Evolutionary conservation across 2,888 invertebrate genomes (phyloP), one percentile per base, ranked within the genome.

Genomic region (Ypsolopha scabrella): DNA sequence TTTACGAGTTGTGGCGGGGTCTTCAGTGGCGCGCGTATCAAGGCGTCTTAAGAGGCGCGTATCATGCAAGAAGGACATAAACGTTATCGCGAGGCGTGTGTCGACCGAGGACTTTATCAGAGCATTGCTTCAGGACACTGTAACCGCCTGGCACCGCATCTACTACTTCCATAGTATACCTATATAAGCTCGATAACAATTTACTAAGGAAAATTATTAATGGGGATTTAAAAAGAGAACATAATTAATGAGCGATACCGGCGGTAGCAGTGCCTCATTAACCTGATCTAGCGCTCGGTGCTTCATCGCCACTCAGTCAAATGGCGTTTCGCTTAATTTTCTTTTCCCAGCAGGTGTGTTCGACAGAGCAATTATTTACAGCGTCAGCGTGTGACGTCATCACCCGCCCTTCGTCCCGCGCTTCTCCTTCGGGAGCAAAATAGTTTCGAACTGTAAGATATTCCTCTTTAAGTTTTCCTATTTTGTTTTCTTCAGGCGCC

Each of bases 321-420:
- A 85, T 85, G 83, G 80, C 82, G 82, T 83, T 83, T 79, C 81
- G 75, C 85, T 85, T 86, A 85, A 86, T 86, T 85, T 86, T 85
- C 83, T 85, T 85, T 83, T 73, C 69, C 74, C 75, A 73, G 79
- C 86, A 85, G 86, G 85, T 86, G 86, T 85, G 81, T 86, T 86
- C 86, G 86, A 86, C 86, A 81, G 79, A 82, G 81, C 82, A 85
- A 85, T 86, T 86, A 86, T 86, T 86, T 85, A 86, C 80, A 79
- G 74, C 81, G 80, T 68, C 78, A 75, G 76, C 65, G 67, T 34
- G 70, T 79, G 81, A 80, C 81, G 80, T 80, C 80, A 80, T 63
- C 59, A 57, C 64, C 58, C 60, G 48, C 57, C 58, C 59, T 14
- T 36, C 7, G 37, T 35, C 10, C 7, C 49, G 6, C 58, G 69